phyloP scores from a whole-genome alignment of 1,140 invertebrate genomes.

The Pristionchus pacificus region DNA sequence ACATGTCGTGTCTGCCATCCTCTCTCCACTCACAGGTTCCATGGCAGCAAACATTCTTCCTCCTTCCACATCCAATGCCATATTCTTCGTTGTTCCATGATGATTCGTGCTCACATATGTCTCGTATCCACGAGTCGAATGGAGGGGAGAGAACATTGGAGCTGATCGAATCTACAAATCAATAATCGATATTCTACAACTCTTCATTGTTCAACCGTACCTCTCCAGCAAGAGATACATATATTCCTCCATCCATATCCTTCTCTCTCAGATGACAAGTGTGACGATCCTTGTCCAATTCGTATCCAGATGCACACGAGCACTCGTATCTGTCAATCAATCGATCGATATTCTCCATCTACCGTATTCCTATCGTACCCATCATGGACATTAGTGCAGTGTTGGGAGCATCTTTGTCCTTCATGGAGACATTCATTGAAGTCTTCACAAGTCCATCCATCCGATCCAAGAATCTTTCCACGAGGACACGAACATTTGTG shows the following conservation, averaged over 20 bases:
- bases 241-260: no score
- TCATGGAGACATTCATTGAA: slow-evolving; percentile 23
- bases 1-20: no score
- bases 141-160: slow-evolving; percentile 12
- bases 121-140: slow-evolving; percentile 2
- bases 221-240: no score
- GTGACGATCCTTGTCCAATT: slow-evolving; percentile 13
- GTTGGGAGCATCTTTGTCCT: slow-evolving; percentile 20
- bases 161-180: slow-evolving; percentile 14
- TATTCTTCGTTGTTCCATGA: slow-evolving; percentile 13
- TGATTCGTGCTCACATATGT: not conserved
- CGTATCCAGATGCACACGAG: slow-evolving; percentile 19
- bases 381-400: slow-evolving; percentile 14
- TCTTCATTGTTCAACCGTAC: no score
- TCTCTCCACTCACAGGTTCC: not conserved
- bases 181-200: no score
- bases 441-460: slow-evolving; percentile 15
- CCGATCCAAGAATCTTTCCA: slow-evolving; percentile 7
- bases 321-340: slow-evolving; percentile 18
- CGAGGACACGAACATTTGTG: not conserved
- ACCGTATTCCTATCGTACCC: slow-evolving; percentile 3
- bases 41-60: slow-evolving; percentile 6
- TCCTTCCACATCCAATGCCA: slow-evolving; percentile 11
- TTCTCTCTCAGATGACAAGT: slow-evolving; percentile 22
- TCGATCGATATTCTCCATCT: no score